Percentiles rank a stretch among this genome's conserved stretches.
phyloP scores from a whole-genome alignment of 35 echinoderm and acorn worm species.

The Heliocidaris tuberculata region DNA sequence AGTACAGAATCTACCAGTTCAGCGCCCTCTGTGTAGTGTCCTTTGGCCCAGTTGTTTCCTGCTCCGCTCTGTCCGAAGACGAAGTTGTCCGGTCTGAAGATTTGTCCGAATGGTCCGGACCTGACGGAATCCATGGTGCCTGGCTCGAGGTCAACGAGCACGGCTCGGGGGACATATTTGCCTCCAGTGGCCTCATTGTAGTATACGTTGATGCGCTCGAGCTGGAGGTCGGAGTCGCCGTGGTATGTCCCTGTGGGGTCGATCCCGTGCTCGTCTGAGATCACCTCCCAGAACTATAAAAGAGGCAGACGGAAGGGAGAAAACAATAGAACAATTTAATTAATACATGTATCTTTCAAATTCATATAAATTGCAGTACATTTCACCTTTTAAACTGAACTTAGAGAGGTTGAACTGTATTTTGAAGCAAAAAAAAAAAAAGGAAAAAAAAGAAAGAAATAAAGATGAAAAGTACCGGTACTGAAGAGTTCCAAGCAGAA shows the following conservation, averaged over 20 bases:
- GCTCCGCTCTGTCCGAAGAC: constrained; percentile 95
- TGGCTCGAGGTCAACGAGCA: constrained; percentile 90
- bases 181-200: constrained; percentile 57
- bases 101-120: constrained; percentile 85
- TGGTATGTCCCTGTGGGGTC: constrained; percentile 82
- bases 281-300: constrained; percentile 80
- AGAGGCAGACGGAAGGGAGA: not conserved
- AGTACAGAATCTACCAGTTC: constrained; percentile 88
- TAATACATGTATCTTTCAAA: too few relatives aligned
- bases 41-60: constrained; percentile 95
- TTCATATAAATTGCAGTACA: too few relatives aligned
- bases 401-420: not conserved
- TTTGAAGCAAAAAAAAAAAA: too few relatives aligned
- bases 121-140: constrained; percentile 96
- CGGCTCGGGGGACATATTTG: constrained; percentile 58
- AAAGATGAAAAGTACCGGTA: too few relatives aligned
- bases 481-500: too few relatives aligned
- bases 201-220: constrained; percentile 81
- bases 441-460: too few relatives aligned
- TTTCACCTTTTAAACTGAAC: not conserved
- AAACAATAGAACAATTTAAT: not conserved
- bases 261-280: constrained; percentile 90
- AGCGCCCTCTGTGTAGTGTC: constrained; percentile 92
- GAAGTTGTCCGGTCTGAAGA: constrained; percentile 95
- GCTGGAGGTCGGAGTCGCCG: constrained; percentile 80